Percentiles rank a stretch among this genome's conserved stretches.
Evolutionary conservation across 2,888 invertebrate species (phyloP).

Genomic region (Timandra comae): DNA sequence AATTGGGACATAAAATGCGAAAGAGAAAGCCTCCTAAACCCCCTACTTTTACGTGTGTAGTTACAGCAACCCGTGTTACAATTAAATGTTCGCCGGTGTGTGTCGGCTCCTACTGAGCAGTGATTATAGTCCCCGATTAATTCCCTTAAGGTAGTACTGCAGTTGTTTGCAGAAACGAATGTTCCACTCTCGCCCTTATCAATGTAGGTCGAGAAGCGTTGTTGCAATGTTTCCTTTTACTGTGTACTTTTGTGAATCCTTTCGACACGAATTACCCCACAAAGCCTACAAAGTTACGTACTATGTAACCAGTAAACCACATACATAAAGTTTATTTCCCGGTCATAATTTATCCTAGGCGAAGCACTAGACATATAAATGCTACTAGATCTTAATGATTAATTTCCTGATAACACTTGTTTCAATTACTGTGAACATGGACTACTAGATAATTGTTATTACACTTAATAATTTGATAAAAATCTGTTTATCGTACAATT

Average conservation of each 20-base stretch:
- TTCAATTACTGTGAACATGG: too few relatives aligned
- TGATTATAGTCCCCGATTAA: slow-evolving; percentile 35
- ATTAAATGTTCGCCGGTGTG: slow-evolving; percentile 7
- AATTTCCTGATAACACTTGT: too few relatives aligned
- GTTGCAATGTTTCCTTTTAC: slow-evolving; percentile 55
- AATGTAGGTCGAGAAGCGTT: slow-evolving; percentile 57
- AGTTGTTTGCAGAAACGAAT: slow-evolving; percentile 35
- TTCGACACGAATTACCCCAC: slow-evolving; percentile 9
- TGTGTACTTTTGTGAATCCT: slow-evolving; percentile 29
- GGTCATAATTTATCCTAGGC: background rate
- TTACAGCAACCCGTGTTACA: slow-evolving; percentile 3
- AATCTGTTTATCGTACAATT: too few relatives aligned
- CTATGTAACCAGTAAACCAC: background rate
- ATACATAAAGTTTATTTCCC: background rate
- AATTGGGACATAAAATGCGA: too few relatives aligned
- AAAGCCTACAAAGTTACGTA: background rate
- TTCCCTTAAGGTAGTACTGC: slow-evolving; percentile 27
- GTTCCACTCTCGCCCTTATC: slow-evolving; percentile 46
- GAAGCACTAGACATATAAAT: slow-evolving; percentile 8
- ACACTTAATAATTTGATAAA: too few relatives aligned
- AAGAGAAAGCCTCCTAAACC: too few relatives aligned
- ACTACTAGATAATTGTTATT: too few relatives aligned
- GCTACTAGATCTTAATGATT: slow-evolving; percentile 2
- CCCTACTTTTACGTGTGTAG: too few relatives aligned
- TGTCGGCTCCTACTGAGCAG: slow-evolving; percentile 14